These are phyloP conservation scores for Tychaedon coryphoeus DNA, from an alignment of 2,113 vertebrate species.

Conservation along the genomic window DNA sequence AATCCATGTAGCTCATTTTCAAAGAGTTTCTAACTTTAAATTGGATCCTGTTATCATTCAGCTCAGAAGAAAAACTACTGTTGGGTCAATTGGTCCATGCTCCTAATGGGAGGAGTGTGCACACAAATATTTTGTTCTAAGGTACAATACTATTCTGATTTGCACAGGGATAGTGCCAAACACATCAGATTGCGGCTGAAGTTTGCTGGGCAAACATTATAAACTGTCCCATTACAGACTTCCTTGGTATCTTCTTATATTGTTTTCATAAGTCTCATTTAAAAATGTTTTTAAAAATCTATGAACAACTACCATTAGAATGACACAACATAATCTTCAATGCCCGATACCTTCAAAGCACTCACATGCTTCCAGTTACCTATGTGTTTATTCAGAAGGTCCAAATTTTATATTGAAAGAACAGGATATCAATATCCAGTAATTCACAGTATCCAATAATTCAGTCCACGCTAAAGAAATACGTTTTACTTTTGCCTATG, in stretches of 20 bases:
- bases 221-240: not conserved
- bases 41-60: not conserved
- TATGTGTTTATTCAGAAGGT: not conserved
- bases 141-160: not conserved
- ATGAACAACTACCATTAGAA: not conserved
- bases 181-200: not conserved
- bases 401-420: not conserved
- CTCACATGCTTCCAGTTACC: not conserved
- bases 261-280: not conserved
- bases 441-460: not conserved
- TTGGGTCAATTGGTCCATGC: fast-evolving
- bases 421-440: not conserved
- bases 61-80: not conserved
- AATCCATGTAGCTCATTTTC: not conserved
- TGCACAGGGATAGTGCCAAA: not conserved
- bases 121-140: not conserved
- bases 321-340: not conserved
- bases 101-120: not conserved
- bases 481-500: not conserved
- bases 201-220: not conserved
- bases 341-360: not conserved
- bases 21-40: not conserved
- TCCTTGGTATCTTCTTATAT: not conserved
- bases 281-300: not conserved
- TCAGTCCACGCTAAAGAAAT: not conserved